phyloP scores from a whole-genome alignment of 2,113 vertebrate species.

The Uria aalge region DNA sequence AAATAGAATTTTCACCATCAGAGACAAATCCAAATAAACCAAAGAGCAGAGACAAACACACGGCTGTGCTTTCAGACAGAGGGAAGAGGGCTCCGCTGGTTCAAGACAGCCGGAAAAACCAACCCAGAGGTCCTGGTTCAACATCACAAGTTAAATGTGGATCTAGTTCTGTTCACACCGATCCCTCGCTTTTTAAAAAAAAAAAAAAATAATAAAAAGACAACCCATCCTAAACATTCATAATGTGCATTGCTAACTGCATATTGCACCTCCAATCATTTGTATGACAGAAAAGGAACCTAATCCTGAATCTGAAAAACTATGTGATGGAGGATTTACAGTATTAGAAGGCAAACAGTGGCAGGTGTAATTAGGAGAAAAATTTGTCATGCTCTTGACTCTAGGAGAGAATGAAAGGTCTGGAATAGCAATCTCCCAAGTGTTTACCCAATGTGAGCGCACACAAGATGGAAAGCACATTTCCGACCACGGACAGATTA shows the following conservation, averaged over 20 bases:
- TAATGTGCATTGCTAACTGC: constrained; percentile 40
- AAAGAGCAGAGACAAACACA: neutral
- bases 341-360: constrained; percentile 90
- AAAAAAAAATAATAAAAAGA: neutral
- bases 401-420: constrained; percentile 81
- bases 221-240: neutral
- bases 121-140: neutral
- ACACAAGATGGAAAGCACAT: constrained; percentile 79
- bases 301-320: constrained; percentile 84
- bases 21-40: neutral
- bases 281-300: constrained; percentile 76
- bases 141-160: neutral
- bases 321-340: constrained; percentile 88
- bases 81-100: neutral
- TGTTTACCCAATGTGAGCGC: constrained; percentile 89
- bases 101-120: neutral
- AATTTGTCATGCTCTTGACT: constrained; percentile 92
- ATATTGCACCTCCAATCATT: constrained; percentile 62
- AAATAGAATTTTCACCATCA: rapidly evolving
- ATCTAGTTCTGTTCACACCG: neutral
- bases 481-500: constrained; percentile 87
- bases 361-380: constrained; percentile 90
- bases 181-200: neutral
- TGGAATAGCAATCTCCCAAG: constrained; percentile 84
- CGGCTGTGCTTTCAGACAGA: neutral